phyloP scores from a whole-genome alignment of 2,113 vertebrate species.

The Dolichotis patagonum region DNA sequence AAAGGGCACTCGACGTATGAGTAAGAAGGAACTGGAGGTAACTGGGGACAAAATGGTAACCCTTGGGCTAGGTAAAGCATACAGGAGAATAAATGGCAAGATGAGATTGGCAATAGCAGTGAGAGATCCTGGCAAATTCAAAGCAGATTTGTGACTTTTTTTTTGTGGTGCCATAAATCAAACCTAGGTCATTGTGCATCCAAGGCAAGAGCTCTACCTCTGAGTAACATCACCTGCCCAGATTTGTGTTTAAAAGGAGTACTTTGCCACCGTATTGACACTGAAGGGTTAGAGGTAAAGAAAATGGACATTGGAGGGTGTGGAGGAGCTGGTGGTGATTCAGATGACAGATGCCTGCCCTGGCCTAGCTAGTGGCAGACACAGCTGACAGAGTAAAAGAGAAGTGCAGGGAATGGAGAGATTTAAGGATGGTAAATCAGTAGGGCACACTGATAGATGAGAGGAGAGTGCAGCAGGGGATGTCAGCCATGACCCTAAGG shows the following conservation, averaged over 20 bases:
- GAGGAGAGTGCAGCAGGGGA: too few relatives aligned
- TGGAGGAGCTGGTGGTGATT: not conserved
- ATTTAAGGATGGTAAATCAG: not conserved
- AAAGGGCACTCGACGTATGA: not conserved
- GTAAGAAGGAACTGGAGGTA: not conserved
- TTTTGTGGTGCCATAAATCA: too few relatives aligned
- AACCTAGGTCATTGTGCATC: too few relatives aligned
- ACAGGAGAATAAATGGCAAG: not conserved
- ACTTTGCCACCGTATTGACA: not conserved
- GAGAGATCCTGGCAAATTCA: not conserved
- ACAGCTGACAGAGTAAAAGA: not conserved
- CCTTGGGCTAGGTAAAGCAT: not conserved
- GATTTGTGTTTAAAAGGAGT: conserved; percentile 7
- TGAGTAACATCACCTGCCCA: not conserved
- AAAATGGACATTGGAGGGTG: not conserved
- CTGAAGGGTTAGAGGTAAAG: not conserved
- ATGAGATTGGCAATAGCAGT: not conserved
- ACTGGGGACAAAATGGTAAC: not conserved
- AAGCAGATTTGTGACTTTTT: not conserved
- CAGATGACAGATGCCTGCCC: not conserved
- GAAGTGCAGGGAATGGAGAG: not conserved
- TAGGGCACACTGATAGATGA: not conserved
- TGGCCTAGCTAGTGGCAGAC: not conserved
- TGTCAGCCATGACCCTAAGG: not conserved
- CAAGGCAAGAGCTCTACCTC: too few relatives aligned